These are phyloP conservation scores for Pangasius larnaudii DNA, from an alignment of 2,797 vertebrate species.

Conservation along the genomic window DNA sequence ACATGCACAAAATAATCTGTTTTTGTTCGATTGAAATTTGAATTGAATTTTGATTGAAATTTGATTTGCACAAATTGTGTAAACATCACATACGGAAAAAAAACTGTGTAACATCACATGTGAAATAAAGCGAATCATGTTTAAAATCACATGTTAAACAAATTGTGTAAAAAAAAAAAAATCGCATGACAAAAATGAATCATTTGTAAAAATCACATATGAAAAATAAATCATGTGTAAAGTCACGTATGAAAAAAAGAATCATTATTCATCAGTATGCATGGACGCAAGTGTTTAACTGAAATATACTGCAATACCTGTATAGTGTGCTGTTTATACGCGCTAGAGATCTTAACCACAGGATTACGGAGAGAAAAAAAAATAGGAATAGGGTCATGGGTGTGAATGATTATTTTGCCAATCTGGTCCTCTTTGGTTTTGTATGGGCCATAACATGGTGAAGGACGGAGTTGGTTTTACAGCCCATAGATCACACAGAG, in stretches of 20 bases:
- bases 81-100: background rate
- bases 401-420: constrained; percentile 28
- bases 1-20: background rate
- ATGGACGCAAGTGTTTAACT: background rate
- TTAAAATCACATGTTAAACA: background rate
- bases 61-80: background rate
- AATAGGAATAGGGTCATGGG: background rate
- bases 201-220: background rate
- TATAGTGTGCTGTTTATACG: background rate
- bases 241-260: background rate
- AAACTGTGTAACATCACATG: background rate
- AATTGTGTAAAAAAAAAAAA: background rate
- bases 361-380: background rate
- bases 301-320: background rate
- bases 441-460: constrained; percentile 39
- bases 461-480: constrained; percentile 82
- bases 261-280: background rate
- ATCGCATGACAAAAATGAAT: too few species aligned
- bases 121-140: background rate
- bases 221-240: background rate
- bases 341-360: background rate
- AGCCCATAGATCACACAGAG: constrained; percentile 85
- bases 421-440: constrained; percentile 22
- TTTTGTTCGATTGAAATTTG: background rate
- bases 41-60: background rate